These are phyloP conservation scores for Tor tambroides DNA, from an alignment of 2,113 vertebrate genomes.

Conservation along the genomic window DNA sequence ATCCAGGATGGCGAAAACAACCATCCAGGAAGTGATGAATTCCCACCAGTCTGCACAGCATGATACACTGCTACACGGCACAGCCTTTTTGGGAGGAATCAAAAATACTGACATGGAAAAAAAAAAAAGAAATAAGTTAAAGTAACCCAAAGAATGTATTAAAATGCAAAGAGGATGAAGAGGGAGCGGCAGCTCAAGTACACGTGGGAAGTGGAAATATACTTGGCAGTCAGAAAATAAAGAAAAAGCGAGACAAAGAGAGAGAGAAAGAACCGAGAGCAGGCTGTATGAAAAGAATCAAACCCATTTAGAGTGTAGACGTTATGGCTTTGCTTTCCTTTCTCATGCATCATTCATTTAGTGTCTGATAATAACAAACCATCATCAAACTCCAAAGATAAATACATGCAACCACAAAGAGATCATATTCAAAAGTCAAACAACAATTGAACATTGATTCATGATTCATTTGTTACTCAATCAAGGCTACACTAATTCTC, in stretches of 20 bases:
- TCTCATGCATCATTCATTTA: constrained; percentile 60
- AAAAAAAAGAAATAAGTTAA: constrained; percentile 1
- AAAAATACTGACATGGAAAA: neutral
- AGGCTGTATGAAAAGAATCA: constrained; percentile 24
- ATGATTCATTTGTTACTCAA: constrained; percentile 10
- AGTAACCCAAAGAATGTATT: constrained; percentile 20
- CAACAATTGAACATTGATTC: neutral
- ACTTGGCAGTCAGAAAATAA: constrained; percentile 12
- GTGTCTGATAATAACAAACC: constrained; percentile 34
- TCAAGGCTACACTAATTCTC: neutral
- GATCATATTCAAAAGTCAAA: constrained; percentile 36
- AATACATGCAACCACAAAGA: constrained; percentile 45
- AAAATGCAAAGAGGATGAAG: neutral
- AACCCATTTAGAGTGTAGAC: constrained; percentile 51
- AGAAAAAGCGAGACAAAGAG: constrained; percentile 43
- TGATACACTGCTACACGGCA: constrained; percentile 4
- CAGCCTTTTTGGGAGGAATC: neutral
- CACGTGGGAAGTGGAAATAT: neutral
- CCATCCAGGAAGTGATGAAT: constrained; percentile 5
- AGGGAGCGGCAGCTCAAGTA: neutral
- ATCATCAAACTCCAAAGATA: constrained; percentile 26
- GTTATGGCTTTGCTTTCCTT: constrained; percentile 39
- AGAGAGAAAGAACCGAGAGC: constrained; percentile 20
- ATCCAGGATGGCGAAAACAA: neutral
- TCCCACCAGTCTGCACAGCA: constrained; percentile 40